Evolutionary conservation across 2,797 vertebrate species (phyloP).

Genomic region (Rhynchotus rufescens): DNA sequence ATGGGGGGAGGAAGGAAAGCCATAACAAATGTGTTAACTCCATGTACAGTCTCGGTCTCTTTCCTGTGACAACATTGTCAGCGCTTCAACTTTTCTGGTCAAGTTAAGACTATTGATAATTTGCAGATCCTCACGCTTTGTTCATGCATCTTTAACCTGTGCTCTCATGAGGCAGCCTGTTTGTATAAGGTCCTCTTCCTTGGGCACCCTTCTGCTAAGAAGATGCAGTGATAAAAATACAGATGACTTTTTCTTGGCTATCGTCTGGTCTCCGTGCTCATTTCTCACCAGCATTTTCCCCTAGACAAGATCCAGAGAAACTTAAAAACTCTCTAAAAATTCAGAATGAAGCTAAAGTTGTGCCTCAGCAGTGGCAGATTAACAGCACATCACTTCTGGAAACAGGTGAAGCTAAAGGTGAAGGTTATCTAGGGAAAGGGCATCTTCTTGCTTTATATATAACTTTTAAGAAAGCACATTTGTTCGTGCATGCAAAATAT

Average conservation of each 20-base stretch:
- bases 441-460: background rate
- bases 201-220: background rate
- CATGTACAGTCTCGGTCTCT: background rate
- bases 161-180: rapidly evolving
- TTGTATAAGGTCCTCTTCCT: background rate
- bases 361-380: background rate
- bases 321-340: background rate
- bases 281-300: background rate
- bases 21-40: background rate
- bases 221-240: background rate
- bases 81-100: background rate
- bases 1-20: background rate
- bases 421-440: background rate
- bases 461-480: background rate
- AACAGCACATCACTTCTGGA: background rate
- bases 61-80: background rate
- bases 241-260: background rate
- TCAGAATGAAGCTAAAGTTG: background rate
- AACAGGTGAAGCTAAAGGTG: background rate
- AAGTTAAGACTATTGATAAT: background rate
- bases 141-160: rapidly evolving
- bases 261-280: rapidly evolving
- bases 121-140: background rate
- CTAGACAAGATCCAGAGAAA: background rate
- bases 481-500: background rate